These are phyloP conservation scores for Dolichotis patagonum DNA, from an alignment of 2,113 vertebrate species.

Conservation along the genomic window DNA sequence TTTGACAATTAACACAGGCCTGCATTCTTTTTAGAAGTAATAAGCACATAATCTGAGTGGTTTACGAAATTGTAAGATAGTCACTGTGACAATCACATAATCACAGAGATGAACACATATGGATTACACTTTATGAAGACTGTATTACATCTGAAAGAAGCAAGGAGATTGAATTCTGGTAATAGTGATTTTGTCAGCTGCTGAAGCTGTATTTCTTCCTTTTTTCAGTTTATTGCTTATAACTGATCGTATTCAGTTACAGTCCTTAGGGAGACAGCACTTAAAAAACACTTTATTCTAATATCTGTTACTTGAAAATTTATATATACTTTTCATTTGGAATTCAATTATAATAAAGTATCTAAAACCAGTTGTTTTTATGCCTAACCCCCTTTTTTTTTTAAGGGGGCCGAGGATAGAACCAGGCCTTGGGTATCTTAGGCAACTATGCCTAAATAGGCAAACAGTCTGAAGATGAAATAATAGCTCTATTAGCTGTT, in stretches of 20 bases:
- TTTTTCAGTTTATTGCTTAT: neutral
- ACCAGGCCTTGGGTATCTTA: neutral
- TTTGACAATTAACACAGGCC: neutral
- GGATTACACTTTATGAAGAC: neutral
- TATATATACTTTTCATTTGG: slow-evolving; percentile 38
- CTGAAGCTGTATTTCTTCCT: neutral
- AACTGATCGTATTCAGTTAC: neutral
- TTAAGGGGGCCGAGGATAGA: neutral
- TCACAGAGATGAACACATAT: neutral
- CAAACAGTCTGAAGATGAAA: neutral
- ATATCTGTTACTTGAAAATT: slow-evolving; percentile 60
- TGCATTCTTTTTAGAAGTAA: neutral
- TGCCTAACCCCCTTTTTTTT: neutral
- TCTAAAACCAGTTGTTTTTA: slow-evolving; percentile 41
- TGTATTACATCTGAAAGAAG: neutral
- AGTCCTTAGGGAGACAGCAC: slow-evolving; percentile 1
- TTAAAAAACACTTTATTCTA: slow-evolving; percentile 44
- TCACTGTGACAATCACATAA: slow-evolving; percentile 3
- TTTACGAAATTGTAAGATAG: neutral
- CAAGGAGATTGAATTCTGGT: neutral
- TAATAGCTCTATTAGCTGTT: neutral
- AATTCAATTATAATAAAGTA: slow-evolving; percentile 34
- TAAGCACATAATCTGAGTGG: neutral
- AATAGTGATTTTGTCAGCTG: neutral
- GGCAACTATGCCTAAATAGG: neutral